phyloP scores from a whole-genome alignment of 2,888 invertebrate genomes.

The Mellilla xanthometata region DNA sequence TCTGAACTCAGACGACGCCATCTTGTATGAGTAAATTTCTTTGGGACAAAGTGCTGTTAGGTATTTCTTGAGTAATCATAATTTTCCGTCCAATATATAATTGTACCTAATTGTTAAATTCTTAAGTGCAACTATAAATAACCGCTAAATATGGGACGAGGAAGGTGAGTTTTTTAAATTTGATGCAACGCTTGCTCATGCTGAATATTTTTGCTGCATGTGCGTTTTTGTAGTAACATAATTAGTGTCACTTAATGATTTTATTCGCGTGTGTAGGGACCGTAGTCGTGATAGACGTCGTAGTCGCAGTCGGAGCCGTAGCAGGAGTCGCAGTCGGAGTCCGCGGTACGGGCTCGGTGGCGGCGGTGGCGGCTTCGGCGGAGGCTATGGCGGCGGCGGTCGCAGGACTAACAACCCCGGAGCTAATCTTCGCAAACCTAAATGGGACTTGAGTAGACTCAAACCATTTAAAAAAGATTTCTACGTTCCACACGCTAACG shows the following conservation, averaged over 20 bases:
- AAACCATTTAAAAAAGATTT: constrained; percentile 93
- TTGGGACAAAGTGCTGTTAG: no score
- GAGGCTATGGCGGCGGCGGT: constrained; percentile 52
- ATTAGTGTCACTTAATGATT: no score
- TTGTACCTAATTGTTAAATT: no score
- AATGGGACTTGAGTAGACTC: constrained; percentile 89
- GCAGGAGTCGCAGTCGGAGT: constrained; percentile 84
- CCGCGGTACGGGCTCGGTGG: constrained; percentile 75
- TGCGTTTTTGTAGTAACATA: constrained; percentile 9
- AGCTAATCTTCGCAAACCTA: constrained; percentile 87
- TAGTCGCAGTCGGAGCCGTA: constrained; percentile 63
- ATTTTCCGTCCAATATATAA: no score
- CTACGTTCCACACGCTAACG: constrained; percentile 88
- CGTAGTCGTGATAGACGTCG: constrained; percentile 75
- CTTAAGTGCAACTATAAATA: constrained; percentile 1
- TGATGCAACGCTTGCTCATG: not conserved
- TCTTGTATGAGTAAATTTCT: constrained; percentile 30
- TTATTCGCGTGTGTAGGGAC: constrained; percentile 48
- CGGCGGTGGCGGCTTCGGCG: constrained; percentile 65
- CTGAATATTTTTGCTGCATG: constrained; percentile 2
- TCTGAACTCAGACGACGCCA: no score
- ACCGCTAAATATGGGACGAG: constrained; percentile 55
- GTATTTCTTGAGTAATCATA: no score
- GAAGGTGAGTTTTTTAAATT: constrained; percentile 55
- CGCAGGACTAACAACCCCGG: constrained; percentile 84